Conservation (phyloP, 2,797 vertebrate species). For the Pantherophis vulpinus region DNA sequence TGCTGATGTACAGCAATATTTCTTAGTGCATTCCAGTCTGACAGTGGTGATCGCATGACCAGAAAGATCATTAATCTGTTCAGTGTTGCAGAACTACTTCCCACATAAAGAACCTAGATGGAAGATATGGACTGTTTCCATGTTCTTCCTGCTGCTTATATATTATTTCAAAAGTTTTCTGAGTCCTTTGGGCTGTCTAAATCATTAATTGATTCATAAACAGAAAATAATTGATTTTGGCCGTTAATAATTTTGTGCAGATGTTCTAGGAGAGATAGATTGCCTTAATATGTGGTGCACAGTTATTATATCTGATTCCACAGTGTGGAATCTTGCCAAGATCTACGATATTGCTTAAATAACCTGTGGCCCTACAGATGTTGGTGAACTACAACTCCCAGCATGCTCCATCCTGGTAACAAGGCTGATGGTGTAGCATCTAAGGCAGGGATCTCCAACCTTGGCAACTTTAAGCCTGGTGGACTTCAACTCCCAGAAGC, state of each 20-base stretch:
- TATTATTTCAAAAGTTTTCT: slow-evolving; percentile 50
- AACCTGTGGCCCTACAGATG: not conserved
- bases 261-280: slow-evolving; percentile 23
- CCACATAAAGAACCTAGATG: not conserved
- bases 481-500: no score
- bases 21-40: not conserved
- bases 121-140: not conserved
- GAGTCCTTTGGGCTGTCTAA: slow-evolving; percentile 51
- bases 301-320: not conserved
- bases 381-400: not conserved
- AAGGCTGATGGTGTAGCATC: not conserved
- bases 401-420: not conserved
- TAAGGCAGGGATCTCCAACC: no score
- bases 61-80: not conserved
- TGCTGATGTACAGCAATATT: not conserved
- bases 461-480: no score
- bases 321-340: slow-evolving; percentile 20
- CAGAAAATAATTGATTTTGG: slow-evolving; percentile 37
- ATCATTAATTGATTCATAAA: slow-evolving; percentile 22
- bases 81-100: not conserved
- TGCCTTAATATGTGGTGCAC: slow-evolving; percentile 29
- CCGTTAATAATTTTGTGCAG: slow-evolving; percentile 51
- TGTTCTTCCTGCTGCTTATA: slow-evolving; percentile 27
- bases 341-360: not conserved
- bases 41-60: not conserved